Base-by-base conservation (phyloP, 2,797 vertebrate species). In the Typhlichthys subterraneus region DNA sequence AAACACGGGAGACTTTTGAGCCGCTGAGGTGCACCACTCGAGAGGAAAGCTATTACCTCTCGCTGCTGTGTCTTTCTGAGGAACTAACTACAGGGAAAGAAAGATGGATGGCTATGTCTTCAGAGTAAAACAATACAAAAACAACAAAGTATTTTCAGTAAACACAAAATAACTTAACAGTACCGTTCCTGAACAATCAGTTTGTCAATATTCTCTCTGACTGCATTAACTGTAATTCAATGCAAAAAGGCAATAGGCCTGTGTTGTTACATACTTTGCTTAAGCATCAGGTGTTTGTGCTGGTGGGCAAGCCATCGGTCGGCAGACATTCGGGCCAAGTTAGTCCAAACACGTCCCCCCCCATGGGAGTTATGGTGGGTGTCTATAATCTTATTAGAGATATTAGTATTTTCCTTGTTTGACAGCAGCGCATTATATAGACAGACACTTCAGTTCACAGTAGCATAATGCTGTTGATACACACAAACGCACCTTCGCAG, bases 21-120 rank as follows among this genome's bases (percentile, higher is more conserved):
- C 65, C 46, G 65, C 55, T 67, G 73, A 64, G 70, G 81, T 67
- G 80, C 81, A 88, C 75, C 69, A 19, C 62, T 12, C 0, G 54
- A n/a, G 47, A 56, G 59, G 76, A 61, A 5, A 57, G 66, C 59
- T 70, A 82, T 89, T 85, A 81, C 65, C 84, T 81, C 70, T 80
- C 57, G 57, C 33, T 65, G 47, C 59, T 77, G 72, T 52, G 45
- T 76, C 69, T 69, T 52, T 19, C 11, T 69, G 45, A 61, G 58
- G 72, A 81, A 85, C 75, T 62, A 74, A 76, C 65, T 59, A 53
- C 57, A 49, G 46, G 54, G 61, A 61, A 61, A 66, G 72, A 45
- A 71, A 79, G 77, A 86, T 31, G 49, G 69, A 79, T 79, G 61
- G 57, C 64, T 73, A 14, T 19, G 53, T 45, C 62, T 70, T 72